Evolutionary conservation across 2,888 invertebrate genomes (phyloP).

Genomic region (Deroplatys truncata): DNA sequence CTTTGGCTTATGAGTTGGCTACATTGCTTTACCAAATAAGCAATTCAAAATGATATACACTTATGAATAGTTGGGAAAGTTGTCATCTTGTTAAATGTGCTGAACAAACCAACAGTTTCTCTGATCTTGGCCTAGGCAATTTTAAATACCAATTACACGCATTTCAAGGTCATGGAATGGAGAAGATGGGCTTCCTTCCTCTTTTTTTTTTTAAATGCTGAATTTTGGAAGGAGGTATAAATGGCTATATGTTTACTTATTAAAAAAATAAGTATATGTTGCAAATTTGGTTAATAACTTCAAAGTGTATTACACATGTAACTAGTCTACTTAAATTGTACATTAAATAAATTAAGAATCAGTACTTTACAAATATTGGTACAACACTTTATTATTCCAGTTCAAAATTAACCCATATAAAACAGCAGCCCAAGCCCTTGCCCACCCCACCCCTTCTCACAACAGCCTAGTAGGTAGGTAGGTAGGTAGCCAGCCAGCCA

Average conservation of each 20-base stretch:
- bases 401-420: no score
- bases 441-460: no score
- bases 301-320: background rate
- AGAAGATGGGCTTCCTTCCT: background rate
- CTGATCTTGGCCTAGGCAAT: no score
- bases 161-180: background rate
- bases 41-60: background rate
- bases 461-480: no score
- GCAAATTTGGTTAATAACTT: background rate
- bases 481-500: no score
- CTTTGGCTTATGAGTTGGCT: background rate
- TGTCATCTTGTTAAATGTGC: background rate
- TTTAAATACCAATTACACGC: background rate
- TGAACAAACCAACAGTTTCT: no score
- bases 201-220: background rate
- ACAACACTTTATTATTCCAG: background rate
- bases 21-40: no score
- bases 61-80: background rate
- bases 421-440: no score
- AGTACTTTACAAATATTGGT: background rate
- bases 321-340: slow-evolving; percentile 12
- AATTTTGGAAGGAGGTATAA: background rate
- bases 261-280: background rate
- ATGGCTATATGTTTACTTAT: background rate
- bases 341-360: slow-evolving; percentile 9